Percentiles rank a stretch among this genome's conserved stretches.
These are phyloP conservation scores for Leucoraja erinaceus DNA, from an alignment of 2,113 vertebrate genomes.

Conservation along the genomic window DNA sequence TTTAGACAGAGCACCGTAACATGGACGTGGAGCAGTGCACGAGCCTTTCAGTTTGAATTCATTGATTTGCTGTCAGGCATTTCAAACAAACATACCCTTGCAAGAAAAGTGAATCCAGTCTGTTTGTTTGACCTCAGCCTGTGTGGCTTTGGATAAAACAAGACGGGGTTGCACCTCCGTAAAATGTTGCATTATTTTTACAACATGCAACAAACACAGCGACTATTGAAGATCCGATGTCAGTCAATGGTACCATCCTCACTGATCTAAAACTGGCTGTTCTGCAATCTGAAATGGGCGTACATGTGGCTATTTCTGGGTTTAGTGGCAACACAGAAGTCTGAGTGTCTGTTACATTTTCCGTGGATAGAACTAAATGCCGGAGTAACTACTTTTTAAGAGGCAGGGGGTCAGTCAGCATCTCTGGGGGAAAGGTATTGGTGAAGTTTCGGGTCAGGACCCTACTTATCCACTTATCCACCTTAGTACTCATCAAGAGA, in stretches of 20 bases:
- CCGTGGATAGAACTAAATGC: too few relatives aligned
- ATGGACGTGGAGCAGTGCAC: not conserved
- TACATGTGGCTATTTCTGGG: too few relatives aligned
- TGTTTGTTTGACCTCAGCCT: not conserved
- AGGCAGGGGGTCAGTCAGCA: too few relatives aligned
- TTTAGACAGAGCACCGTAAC: not conserved
- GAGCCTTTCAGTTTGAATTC: slow-evolving; percentile 7
- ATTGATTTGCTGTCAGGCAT: slow-evolving; percentile 30
- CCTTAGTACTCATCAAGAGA: too few relatives aligned
- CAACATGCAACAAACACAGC: not conserved
- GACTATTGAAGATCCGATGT: not conserved
- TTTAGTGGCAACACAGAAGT: not conserved
- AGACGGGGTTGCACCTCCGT: not conserved
- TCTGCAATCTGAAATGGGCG: not conserved
- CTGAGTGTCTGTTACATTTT: not conserved
- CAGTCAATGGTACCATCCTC: not conserved
- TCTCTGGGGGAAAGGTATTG: too few relatives aligned
- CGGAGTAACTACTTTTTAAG: too few relatives aligned
- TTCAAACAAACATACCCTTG: slow-evolving; percentile 20
- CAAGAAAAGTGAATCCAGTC: not conserved
- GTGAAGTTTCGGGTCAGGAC: too few relatives aligned
- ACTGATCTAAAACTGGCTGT: not conserved
- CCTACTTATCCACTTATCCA: too few relatives aligned
- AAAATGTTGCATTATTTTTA: not conserved
- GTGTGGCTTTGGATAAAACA: not conserved